phyloP scores from a whole-genome alignment of 2,113 vertebrate genomes.

The Cromileptes altivelis region DNA sequence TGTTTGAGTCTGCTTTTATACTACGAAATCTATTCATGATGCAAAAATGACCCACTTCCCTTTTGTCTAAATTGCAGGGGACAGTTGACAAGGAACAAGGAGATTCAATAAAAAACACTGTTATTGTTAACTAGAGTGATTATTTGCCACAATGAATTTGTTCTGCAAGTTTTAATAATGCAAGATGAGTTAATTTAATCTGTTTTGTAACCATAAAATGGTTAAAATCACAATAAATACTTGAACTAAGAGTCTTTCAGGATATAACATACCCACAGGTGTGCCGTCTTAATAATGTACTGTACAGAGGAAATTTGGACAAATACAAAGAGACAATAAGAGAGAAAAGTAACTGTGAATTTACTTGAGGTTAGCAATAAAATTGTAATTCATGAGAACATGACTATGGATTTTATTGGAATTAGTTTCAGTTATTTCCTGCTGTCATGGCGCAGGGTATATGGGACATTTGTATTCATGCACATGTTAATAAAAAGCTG shows the following conservation, averaged over 20 bases:
- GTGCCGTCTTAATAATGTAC: not conserved
- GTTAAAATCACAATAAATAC: conserved; percentile 9
- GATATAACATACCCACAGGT: not conserved
- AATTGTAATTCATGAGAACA: not conserved
- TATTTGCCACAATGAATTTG: not conserved
- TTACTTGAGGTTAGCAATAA: not conserved
- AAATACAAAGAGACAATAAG: not conserved
- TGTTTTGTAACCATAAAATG: not conserved
- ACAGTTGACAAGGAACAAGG: conserved; percentile 8
- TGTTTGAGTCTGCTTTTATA: not conserved
- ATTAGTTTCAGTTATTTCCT: too few species aligned
- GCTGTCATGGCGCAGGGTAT: too few species aligned
- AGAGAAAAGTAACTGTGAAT: conserved; percentile 2
- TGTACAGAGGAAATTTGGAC: not conserved
- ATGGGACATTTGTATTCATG: too few species aligned
- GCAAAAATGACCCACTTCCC: conserved; percentile 3
- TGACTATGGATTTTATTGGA: not conserved
- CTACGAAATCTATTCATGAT: not conserved
- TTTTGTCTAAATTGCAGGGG: conserved; percentile 53
- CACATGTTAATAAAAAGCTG: too few species aligned
- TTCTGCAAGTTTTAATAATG: not conserved
- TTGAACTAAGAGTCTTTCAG: not conserved
- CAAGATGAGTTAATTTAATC: not conserved
- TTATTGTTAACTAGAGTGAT: not conserved
- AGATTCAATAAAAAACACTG: conserved; percentile 25